A percentile compares a stretch with the other conserved stretches of the same genome.
phyloP scores from a whole-genome alignment of 2,888 invertebrate species.

The Mesorhabditis belari region DNA sequence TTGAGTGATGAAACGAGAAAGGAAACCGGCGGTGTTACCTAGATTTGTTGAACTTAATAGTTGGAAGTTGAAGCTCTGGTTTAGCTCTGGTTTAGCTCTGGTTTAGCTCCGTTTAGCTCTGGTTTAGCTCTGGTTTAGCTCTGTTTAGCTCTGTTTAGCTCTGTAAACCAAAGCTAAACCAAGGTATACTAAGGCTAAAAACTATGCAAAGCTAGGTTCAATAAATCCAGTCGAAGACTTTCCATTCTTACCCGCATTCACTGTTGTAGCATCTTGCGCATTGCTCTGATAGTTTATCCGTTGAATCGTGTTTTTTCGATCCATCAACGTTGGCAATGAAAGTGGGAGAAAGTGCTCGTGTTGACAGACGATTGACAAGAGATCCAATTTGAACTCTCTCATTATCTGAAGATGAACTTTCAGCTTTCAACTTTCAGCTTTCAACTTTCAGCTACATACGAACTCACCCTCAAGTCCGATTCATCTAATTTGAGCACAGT shows the following conservation, averaged over 20 bases:
- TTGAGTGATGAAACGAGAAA: constrained; percentile 39
- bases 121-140: no score
- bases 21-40: constrained; percentile 23
- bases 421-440: constrained; percentile 4
- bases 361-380: constrained; percentile 79
- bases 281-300: constrained; percentile 14
- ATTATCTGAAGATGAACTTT: constrained; percentile 61
- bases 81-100: no score
- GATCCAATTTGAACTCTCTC: constrained; percentile 84
- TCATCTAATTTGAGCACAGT: constrained; percentile 78
- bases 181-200: no score
- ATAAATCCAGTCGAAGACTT: no score
- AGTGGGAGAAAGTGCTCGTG: constrained; percentile 91
- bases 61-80: background rate
- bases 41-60: background rate
- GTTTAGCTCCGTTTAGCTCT: no score
- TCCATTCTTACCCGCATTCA: background rate
- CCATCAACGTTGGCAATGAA: constrained; percentile 72
- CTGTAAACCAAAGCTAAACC: no score
- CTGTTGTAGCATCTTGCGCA: background rate
- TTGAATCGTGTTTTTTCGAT: constrained; percentile 21
- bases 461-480: constrained; percentile 62
- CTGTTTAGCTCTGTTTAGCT: no score
- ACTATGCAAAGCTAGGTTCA: no score
- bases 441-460: background rate